These are phyloP conservation scores for Phylloscopus trochiloides DNA, from an alignment of 2,113 vertebrate species.

Conservation along the genomic window DNA sequence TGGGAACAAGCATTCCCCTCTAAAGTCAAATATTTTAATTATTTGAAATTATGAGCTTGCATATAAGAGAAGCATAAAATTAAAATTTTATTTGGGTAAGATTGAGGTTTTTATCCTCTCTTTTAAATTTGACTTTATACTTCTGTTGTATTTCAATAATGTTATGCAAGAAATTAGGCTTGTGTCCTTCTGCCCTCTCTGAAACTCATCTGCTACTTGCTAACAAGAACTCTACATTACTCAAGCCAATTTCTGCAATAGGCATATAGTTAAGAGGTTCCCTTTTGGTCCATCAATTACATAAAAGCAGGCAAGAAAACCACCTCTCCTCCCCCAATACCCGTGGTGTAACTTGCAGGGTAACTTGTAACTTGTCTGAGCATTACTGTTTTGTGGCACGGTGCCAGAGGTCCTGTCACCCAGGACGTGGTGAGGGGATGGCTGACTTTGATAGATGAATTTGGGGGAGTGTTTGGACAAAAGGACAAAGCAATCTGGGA, in stretches of 20 bases:
- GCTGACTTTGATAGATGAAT: background rate
- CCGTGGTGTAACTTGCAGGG: background rate
- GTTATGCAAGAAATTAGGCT: background rate
- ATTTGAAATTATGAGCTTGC: background rate
- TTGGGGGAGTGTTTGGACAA: background rate
- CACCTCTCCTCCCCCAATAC: background rate
- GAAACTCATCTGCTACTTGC: background rate
- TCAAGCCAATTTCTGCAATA: background rate
- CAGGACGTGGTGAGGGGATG: background rate
- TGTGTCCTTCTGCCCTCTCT: background rate
- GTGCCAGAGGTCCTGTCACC: background rate
- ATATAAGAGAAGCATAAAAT: background rate
- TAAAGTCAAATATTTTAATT: background rate
- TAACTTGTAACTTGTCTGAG: background rate
- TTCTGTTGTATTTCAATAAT: background rate
- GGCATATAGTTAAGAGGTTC: background rate
- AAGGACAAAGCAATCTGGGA: background rate
- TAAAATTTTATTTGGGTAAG: background rate
- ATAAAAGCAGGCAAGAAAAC: background rate
- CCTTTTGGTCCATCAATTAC: background rate
- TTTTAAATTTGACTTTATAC: background rate
- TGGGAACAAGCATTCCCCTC: background rate
- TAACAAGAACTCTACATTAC: background rate
- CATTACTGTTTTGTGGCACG: rapidly evolving
- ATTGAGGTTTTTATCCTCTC: background rate